Conservation (phyloP, 64 coral and sea anemone genomes). For the Exaiptasia diaphana region DNA sequence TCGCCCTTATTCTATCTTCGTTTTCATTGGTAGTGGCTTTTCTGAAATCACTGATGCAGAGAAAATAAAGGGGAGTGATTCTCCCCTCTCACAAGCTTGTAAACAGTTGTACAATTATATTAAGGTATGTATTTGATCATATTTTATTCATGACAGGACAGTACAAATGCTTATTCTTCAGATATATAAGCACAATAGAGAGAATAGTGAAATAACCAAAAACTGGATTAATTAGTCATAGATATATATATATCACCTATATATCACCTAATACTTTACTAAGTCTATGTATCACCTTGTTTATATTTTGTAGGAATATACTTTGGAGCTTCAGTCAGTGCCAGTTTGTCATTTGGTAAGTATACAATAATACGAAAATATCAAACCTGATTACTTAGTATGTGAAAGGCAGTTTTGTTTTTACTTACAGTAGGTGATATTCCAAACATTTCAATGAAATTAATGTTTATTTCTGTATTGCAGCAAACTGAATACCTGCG, state of each 20-base stretch:
- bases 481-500: slow-evolving; percentile 91
- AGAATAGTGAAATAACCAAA: too few species aligned
- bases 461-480: too few species aligned
- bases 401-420: not conserved
- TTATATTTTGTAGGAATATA: slow-evolving; percentile 39
- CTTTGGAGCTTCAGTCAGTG: slow-evolving; percentile 51
- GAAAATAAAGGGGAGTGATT: not conserved
- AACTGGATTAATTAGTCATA: too few species aligned
- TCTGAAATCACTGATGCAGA: not conserved
- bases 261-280: too few species aligned
- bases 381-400: not conserved
- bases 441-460: not conserved
- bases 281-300: not conserved
- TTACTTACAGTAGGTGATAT: not conserved
- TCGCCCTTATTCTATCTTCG: not conserved
- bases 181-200: too few species aligned
- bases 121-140: too few species aligned
- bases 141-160: too few species aligned
- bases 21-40: not conserved
- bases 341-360: slow-evolving; percentile 86
- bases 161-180: too few species aligned
- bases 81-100: not conserved
- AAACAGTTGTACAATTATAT: not conserved
- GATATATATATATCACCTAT: too few species aligned
- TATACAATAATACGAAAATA: not conserved